phyloP scores from a whole-genome alignment of 2,888 invertebrate genomes.

The Bellardia pandia region DNA sequence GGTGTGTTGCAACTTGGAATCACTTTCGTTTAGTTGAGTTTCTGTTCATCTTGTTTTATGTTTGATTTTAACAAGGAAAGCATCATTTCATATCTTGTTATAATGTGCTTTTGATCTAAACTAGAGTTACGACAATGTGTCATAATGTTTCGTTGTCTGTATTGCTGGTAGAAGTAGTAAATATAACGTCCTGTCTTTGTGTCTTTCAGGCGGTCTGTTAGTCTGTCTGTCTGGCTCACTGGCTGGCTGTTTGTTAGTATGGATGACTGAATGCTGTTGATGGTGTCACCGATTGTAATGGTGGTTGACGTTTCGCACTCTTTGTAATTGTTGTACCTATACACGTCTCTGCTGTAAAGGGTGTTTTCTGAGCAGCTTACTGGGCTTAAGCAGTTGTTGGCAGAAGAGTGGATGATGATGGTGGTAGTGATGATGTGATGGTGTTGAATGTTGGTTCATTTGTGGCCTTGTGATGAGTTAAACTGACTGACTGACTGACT shows the following conservation, averaged over 20 bases:
- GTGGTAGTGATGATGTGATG: slow-evolving; percentile 52
- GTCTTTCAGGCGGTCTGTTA: slow-evolving; percentile 17
- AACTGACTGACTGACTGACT: slow-evolving; percentile 54
- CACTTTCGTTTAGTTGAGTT: slow-evolving; percentile 35
- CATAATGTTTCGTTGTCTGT: slow-evolving; percentile 49
- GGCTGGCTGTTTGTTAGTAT: slow-evolving; percentile 28
- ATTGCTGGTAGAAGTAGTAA: slow-evolving; percentile 70
- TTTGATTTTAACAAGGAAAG: slow-evolving; percentile 61
- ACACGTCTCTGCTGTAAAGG: slow-evolving; percentile 21
- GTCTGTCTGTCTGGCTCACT: slow-evolving; percentile 25
- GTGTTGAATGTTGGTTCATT: slow-evolving; percentile 72
- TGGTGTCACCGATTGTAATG: slow-evolving; percentile 73
- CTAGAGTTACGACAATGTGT: slow-evolving; percentile 61
- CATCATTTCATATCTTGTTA: slow-evolving; percentile 68
- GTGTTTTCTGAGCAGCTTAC: slow-evolving; percentile 35
- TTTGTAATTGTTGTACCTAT: slow-evolving; percentile 59
- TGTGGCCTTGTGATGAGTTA: slow-evolving; percentile 73
- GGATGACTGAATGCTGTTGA: slow-evolving; percentile 62
- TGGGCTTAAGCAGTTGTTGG: slow-evolving; percentile 18
- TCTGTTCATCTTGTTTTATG: slow-evolving; percentile 17
- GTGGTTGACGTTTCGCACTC: slow-evolving; percentile 74
- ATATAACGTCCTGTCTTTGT: slow-evolving; percentile 32
- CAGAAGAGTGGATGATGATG: slow-evolving; percentile 27
- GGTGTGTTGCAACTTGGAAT: slow-evolving; percentile 65
- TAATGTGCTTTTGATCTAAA: slow-evolving; percentile 66